These are phyloP conservation scores for Drosophila putrida DNA, from an alignment of 2,888 invertebrate genomes.

Conservation along the genomic window DNA sequence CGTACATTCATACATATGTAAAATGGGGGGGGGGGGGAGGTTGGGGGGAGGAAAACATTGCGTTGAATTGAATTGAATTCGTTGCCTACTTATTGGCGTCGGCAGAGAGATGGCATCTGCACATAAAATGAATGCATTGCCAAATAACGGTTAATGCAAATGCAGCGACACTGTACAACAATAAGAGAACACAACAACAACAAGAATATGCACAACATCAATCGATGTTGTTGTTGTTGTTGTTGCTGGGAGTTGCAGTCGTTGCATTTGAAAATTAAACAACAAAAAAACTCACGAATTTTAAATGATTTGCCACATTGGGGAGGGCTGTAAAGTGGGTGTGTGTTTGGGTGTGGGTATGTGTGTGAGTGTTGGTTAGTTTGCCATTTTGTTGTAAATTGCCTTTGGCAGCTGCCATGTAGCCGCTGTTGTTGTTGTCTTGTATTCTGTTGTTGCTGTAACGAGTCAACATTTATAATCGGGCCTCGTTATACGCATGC, in stretches of 20 bases:
- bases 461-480: conserved; percentile 54
- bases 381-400: conserved; percentile 70
- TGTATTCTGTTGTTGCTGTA: conserved; percentile 35
- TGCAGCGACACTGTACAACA: conserved; percentile 26
- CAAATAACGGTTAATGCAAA: conserved; percentile 77
- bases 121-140: conserved; percentile 59
- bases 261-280: conserved; percentile 61
- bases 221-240: conserved; percentile 17
- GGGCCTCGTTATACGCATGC: conserved; percentile 57
- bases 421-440: conserved; percentile 14
- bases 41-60: conserved; percentile 5
- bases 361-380: conserved; percentile 41
- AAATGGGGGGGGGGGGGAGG: not conserved
- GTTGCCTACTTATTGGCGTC: conserved; percentile 62
- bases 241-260: conserved; percentile 24
- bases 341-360: conserved; percentile 11
- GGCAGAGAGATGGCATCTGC: not conserved
- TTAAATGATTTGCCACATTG: conserved; percentile 69
- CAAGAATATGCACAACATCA: not conserved
- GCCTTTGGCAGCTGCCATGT: conserved; percentile 42
- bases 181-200: conserved; percentile 23
- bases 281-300: conserved; percentile 72
- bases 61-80: conserved; percentile 46
- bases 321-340: conserved; percentile 11
- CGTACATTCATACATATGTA: not conserved